Evolutionary conservation across 2,888 invertebrate genomes (phyloP), one percentile per base, ranked within the genome.

Genomic region (Drosophila barbarae): DNA sequence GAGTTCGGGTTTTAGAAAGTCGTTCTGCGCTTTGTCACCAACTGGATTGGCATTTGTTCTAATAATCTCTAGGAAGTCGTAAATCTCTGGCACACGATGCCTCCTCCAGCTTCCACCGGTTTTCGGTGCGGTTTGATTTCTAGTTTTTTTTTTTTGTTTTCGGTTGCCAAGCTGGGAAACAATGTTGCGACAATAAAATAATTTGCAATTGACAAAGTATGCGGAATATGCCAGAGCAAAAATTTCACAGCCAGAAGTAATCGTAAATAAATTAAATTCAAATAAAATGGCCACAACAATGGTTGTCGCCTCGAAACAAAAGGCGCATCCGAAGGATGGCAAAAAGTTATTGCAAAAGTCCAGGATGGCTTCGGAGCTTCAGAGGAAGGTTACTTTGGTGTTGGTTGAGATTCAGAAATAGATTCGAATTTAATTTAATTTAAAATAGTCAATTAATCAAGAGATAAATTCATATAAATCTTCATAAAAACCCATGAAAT

Each of bases 181-280:
- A 80, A 79, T 83, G 79, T 79, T 61, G 66, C 74, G 57, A 79
- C 80, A 77, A 85, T 83, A 83, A 85, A 79, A 83, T 79, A 80
- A 85, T 85, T 69, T 80, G 70, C 85, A 79, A 85, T 85, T 83
- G 79, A 53, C 84, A 72, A 80, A 74, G 67, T 84, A 80, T 76
- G 72, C 72, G 59, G 74, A 80, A 74, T 66, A 85, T 85, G 74
- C 70, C 69, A 34, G 38, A 49, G 66, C 34, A 42, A 18, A 44
- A 39, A 47, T 68, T 50, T 44, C 64, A 28, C 21, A 21, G 38
- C 32, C 34, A 41, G 46, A 36, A 68, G 56, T 49, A 68, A 57
- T 68, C 58, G 70, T 60, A 69, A 69, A 51, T 50, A 61, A 74
- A 74, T 79, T 53, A 70, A 73, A 77, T 77, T 77, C 55, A 72